Evolutionary conservation across 2,888 invertebrate genomes (phyloP).

Genomic region (Microctonus aethiopoides): DNA sequence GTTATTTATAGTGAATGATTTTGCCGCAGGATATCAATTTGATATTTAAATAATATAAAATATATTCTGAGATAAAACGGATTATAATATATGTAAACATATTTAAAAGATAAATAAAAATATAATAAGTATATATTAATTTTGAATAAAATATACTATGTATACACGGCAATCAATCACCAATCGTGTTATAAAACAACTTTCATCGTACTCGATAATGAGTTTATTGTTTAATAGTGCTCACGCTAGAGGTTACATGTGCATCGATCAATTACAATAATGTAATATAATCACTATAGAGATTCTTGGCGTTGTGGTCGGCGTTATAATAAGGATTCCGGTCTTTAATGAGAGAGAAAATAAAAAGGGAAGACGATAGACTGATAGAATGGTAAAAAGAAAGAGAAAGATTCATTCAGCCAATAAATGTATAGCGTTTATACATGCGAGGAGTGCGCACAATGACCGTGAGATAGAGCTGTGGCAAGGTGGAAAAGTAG

Average conservation of each 20-base stretch:
- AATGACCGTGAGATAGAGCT: constrained; percentile 28
- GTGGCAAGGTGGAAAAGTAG: constrained; percentile 27
- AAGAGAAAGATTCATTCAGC: constrained; percentile 1
- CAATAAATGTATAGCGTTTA: neutral
- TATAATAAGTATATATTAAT: neutral
- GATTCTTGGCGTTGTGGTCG: constrained; percentile 44
- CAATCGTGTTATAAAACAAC: constrained; percentile 9
- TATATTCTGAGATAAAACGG: neutral
- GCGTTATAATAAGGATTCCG: constrained; percentile 52
- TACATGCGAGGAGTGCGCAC: constrained; percentile 1
- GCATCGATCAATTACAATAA: constrained; percentile 61
- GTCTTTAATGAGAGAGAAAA: constrained; percentile 53
- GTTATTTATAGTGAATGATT: neutral
- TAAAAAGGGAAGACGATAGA: constrained; percentile 9
- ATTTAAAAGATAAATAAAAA: neutral
- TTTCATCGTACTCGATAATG: constrained; percentile 48
- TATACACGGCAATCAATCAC: neutral
- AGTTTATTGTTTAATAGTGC: constrained; percentile 60
- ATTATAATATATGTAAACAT: neutral
- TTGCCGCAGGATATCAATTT: neutral
- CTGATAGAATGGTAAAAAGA: constrained; percentile 4
- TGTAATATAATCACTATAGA: constrained; percentile 56
- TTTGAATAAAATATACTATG: neutral
- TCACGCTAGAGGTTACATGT: constrained; percentile 49
- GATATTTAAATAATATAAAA: neutral